Percentiles rank a stretch among this genome's conserved stretches.
Evolutionary conservation across 2,888 invertebrate genomes (phyloP).

Genomic region (Drosophila anomalipes): DNA sequence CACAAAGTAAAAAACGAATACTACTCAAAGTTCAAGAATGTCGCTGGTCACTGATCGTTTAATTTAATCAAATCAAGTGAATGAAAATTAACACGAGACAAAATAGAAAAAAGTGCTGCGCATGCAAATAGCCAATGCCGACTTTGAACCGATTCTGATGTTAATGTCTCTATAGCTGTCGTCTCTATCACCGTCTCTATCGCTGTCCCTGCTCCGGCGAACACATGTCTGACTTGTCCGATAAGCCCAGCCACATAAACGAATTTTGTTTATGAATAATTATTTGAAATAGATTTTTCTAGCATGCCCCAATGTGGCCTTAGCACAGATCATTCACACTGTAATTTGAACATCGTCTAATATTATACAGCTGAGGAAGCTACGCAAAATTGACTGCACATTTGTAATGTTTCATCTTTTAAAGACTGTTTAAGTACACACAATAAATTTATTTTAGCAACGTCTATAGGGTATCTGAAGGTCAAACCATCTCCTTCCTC

Average conservation of each 20-base stretch:
- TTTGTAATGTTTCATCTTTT: not conserved
- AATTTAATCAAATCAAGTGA: conserved; percentile 47
- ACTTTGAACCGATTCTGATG: conserved; percentile 47
- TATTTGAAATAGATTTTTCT: conserved; percentile 21
- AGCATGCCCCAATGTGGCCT: conserved; percentile 35
- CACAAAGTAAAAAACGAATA: not conserved
- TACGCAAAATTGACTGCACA: not conserved
- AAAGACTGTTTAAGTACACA: not conserved
- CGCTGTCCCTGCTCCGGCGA: conserved; percentile 16
- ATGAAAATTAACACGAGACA: conserved; percentile 2
- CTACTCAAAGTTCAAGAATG: conserved; percentile 53
- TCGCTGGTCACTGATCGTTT: conserved; percentile 45
- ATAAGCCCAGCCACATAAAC: conserved; percentile 32
- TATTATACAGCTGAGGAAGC: not conserved
- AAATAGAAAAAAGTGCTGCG: conserved; percentile 3
- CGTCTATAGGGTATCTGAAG: conserved; percentile 23
- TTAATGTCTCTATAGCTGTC: not conserved
- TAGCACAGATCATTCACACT: conserved; percentile 3
- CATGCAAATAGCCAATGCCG: conserved; percentile 21
- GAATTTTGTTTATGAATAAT: conserved; percentile 12
- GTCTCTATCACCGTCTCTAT: not conserved
- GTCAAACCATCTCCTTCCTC: conserved; percentile 5
- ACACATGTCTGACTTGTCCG: conserved; percentile 38
- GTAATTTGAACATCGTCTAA: not conserved
- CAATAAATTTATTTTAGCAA: not conserved